phyloP scores from a whole-genome alignment of 2,797 vertebrate species.

The Microctenopoma stevenorrisi region DNA sequence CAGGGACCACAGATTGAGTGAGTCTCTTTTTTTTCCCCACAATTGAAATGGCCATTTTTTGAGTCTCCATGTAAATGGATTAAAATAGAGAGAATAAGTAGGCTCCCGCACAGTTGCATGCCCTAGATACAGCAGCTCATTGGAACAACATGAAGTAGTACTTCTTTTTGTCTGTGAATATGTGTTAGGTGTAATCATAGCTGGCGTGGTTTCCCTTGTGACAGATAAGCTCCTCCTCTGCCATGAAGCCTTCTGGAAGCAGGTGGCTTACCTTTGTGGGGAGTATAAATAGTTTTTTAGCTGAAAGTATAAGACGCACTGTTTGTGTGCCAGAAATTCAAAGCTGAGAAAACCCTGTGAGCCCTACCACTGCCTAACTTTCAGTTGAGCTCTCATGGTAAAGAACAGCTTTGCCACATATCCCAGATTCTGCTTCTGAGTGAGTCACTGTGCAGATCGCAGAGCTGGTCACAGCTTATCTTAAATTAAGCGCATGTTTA shows the following conservation, averaged over 20 bases:
- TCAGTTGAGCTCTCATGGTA: conserved; percentile 10
- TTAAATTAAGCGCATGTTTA: conserved; percentile 57
- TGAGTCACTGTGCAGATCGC: conserved; percentile 52
- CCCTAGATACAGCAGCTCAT: conserved; percentile 54
- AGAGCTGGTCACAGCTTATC: conserved; percentile 50
- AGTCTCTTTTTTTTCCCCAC: conserved; percentile 34
- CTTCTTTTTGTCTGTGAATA: conserved; percentile 35
- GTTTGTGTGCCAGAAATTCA: conserved; percentile 23
- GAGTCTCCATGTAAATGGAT: conserved; percentile 69
- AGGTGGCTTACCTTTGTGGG: conserved; percentile 35
- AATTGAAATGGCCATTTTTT: conserved; percentile 51
- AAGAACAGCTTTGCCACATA: conserved; percentile 1
- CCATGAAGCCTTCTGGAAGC: conserved; percentile 32
- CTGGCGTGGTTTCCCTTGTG: conserved; percentile 46
- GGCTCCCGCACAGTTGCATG: conserved; percentile 45
- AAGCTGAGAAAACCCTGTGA: conserved; percentile 8
- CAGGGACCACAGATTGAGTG: conserved; percentile 12
- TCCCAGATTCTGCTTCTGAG: conserved; percentile 24
- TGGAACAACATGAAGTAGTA: conserved; percentile 37
- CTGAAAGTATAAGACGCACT: conserved; percentile 20
- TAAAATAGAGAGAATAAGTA: conserved; percentile 59
- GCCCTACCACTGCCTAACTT: conserved; percentile 12
- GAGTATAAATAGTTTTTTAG: conserved; percentile 32
- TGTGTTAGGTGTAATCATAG: conserved; percentile 45
- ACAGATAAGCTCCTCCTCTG: conserved; percentile 51